Conservation (phyloP, 2,797 vertebrate genomes). For the Melanotaenia pygmaea region DNA sequence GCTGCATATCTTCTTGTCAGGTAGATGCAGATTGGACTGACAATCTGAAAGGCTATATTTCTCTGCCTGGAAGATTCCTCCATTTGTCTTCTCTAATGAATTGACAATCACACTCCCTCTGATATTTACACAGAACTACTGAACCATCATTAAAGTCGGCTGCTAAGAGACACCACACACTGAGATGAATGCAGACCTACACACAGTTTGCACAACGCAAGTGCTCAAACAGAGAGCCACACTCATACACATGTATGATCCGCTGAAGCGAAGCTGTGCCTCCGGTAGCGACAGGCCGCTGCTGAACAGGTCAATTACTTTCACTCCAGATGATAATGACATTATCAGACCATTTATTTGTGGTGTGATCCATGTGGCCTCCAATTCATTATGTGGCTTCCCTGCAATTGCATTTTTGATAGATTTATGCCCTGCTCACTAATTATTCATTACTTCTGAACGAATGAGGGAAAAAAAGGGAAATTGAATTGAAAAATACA, state of each 20-base stretch:
- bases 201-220: background rate
- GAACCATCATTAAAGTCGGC: constrained; percentile 62
- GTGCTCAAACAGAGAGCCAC: constrained; percentile 14
- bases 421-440: constrained; percentile 63
- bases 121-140: constrained; percentile 71
- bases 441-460: constrained; percentile 75
- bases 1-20: constrained; percentile 45
- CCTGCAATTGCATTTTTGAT: constrained; percentile 72
- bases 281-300: constrained; percentile 56
- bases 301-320: constrained; percentile 76
- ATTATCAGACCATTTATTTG: constrained; percentile 80
- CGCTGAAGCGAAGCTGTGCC: constrained; percentile 37
- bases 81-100: constrained; percentile 78
- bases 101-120: constrained; percentile 69
- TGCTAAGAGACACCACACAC: constrained; percentile 45
- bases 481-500: constrained; percentile 45
- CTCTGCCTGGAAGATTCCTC: constrained; percentile 41
- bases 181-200: constrained; percentile 3
- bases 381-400: constrained; percentile 68
- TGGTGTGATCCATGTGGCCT: constrained; percentile 69
- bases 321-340: constrained; percentile 74
- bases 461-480: constrained; percentile 22
- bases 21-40: constrained; percentile 34
- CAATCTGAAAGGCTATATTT: constrained; percentile 53
- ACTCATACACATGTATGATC: constrained; percentile 37